Evolutionary conservation across 2,888 invertebrate species (phyloP).

Genomic region (Coleophora deauratella): DNA sequence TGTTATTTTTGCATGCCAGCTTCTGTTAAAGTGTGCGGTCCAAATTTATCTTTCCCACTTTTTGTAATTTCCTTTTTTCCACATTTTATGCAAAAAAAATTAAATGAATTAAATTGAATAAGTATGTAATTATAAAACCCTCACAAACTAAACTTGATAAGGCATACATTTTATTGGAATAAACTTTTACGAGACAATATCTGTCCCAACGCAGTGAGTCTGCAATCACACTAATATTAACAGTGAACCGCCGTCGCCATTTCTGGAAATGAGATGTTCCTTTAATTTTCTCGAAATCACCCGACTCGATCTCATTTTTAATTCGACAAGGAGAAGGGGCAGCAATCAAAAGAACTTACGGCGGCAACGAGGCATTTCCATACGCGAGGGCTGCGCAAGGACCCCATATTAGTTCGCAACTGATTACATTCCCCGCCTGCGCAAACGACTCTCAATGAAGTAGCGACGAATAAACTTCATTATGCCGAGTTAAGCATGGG

Average conservation of each 20-base stretch:
- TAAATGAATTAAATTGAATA: too few species aligned
- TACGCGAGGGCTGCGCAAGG: constrained; percentile 63
- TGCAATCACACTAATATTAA: constrained; percentile 65
- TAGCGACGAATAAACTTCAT: constrained; percentile 72
- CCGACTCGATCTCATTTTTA: constrained; percentile 61
- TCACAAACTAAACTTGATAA: constrained; percentile 13
- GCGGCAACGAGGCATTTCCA: constrained; percentile 66
- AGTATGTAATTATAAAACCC: too few species aligned
- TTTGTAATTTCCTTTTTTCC: too few species aligned
- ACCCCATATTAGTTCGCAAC: constrained; percentile 69
- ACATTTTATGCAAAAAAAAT: too few species aligned
- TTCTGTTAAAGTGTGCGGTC: too few species aligned
- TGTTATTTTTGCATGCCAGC: too few species aligned
- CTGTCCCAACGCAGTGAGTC: constrained; percentile 34
- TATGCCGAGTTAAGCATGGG: constrained; percentile 67
- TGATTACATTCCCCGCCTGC: constrained; percentile 68
- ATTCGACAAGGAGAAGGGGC: constrained; percentile 60
- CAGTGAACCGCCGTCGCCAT: constrained; percentile 51
- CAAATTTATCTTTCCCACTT: too few species aligned
- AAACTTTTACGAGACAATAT: constrained; percentile 45
- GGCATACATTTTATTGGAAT: constrained; percentile 49
- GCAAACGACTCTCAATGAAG: constrained; percentile 67
- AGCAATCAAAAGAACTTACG: constrained; percentile 72
- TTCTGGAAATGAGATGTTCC: constrained; percentile 58
- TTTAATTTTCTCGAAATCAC: constrained; percentile 66